Percentiles rank a stretch among this genome's conserved stretches.
These are phyloP conservation scores for Diadromus collaris DNA, from an alignment of 2,888 invertebrate genomes.

Conservation along the genomic window DNA sequence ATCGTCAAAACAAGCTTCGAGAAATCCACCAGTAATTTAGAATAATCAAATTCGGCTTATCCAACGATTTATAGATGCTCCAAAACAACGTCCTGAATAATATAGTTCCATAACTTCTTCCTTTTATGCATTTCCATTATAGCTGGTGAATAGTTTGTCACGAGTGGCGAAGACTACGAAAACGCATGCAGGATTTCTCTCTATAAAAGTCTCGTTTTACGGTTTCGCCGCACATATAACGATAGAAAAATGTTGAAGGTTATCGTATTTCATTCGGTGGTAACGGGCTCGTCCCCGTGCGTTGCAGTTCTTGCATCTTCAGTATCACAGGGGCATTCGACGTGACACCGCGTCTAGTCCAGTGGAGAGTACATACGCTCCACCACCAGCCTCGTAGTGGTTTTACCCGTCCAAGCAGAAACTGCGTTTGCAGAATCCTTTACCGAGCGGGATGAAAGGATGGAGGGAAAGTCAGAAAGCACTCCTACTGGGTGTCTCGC, in stretches of 20 bases:
- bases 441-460: conserved; percentile 18
- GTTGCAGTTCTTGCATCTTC: conserved; percentile 26
- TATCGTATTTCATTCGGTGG: conserved; percentile 21
- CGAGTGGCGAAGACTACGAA: not conserved
- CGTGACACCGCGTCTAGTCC: not conserved
- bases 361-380: conserved; percentile 13
- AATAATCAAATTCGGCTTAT: not conserved
- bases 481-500: conserved; percentile 24
- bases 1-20: not conserved
- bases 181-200: not conserved
- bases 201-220: not conserved
- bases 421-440: conserved; percentile 28
- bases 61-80: not conserved
- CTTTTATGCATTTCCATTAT: not conserved
- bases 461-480: conserved; percentile 22
- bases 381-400: not conserved
- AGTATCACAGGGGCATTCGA: conserved; percentile 6
- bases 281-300: conserved; percentile 3
- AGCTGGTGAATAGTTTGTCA: not conserved
- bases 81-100: not conserved
- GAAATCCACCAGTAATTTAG: not conserved
- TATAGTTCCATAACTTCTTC: not conserved
- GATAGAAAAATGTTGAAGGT: conserved; percentile 5
- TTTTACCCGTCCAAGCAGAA: conserved; percentile 20
- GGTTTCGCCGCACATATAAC: not conserved